Evolutionary conservation across 1,140 invertebrate species (phyloP).

Genomic region (Drosophila ercepeae): DNA sequence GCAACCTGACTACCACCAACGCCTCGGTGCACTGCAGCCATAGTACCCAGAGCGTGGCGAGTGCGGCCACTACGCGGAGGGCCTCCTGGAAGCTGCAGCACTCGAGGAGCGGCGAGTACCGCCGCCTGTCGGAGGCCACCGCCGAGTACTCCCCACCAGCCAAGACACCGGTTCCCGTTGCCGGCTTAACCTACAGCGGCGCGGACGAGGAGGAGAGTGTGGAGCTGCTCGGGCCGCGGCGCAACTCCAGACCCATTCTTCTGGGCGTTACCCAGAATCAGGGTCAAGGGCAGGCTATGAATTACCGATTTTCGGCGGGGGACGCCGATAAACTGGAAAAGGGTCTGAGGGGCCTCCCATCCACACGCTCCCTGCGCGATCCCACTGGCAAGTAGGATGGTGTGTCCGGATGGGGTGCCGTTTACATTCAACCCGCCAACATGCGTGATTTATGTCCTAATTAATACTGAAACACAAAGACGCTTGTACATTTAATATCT

Average conservation of each 20-base stretch:
- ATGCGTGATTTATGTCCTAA: constrained; percentile 78
- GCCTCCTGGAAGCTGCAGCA: constrained; percentile 74
- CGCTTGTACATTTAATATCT: constrained; percentile 81
- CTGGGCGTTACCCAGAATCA: constrained; percentile 43
- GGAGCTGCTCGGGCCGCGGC: constrained; percentile 63
- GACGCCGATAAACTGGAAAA: constrained; percentile 83
- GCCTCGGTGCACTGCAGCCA: constrained; percentile 62
- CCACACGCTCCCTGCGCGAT: constrained; percentile 76
- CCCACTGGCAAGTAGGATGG: constrained; percentile 57
- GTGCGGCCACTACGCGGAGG: constrained; percentile 55
- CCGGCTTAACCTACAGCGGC: constrained; percentile 29
- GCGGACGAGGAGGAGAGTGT: constrained; percentile 67
- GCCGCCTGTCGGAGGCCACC: constrained; percentile 61
- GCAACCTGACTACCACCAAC: constrained; percentile 60
- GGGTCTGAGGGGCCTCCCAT: constrained; percentile 71
- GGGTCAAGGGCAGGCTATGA: constrained; percentile 57
- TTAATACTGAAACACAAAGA: constrained; percentile 81
- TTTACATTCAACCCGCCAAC: constrained; percentile 43
- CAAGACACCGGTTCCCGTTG: constrained; percentile 41
- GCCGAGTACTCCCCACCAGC: constrained; percentile 67
- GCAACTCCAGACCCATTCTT: constrained; percentile 48
- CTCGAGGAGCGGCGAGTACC: constrained; percentile 71
- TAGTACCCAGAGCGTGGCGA: constrained; percentile 47
- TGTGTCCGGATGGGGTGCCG: constrained; percentile 3
- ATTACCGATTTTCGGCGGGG: constrained; percentile 81